These are phyloP conservation scores for Lordiphosa mommai DNA, from an alignment of 1,140 invertebrate species.

Conservation along the genomic window DNA sequence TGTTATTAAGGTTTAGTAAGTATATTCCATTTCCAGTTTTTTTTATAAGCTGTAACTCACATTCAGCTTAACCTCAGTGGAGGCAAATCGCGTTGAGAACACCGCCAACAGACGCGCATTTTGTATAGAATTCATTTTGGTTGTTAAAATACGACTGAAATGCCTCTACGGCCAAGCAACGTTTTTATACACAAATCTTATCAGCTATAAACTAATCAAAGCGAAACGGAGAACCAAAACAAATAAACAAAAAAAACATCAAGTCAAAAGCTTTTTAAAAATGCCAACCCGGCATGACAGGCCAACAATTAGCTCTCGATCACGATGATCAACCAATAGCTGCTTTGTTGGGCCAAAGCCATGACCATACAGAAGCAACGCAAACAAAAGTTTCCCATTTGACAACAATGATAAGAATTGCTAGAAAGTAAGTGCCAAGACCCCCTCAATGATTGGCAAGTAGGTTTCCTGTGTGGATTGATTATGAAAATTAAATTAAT, in stretches of 20 bases:
- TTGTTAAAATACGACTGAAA: too few species aligned
- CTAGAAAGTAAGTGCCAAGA: too few species aligned
- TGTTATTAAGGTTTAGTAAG: too few species aligned
- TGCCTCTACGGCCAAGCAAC: not conserved
- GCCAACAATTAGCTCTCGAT: not conserved
- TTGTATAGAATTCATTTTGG: constrained; percentile 14
- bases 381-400: too few species aligned
- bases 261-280: not conserved
- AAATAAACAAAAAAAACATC: not conserved
- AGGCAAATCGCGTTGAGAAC: constrained; percentile 3
- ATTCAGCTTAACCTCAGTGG: not conserved
- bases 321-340: too few species aligned
- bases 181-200: constrained; percentile 20
- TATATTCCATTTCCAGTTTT: too few species aligned
- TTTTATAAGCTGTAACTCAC: not conserved
- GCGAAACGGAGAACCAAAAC: constrained; percentile 15
- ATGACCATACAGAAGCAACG: too few species aligned
- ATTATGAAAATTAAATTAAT: too few species aligned
- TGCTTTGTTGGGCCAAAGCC: too few species aligned
- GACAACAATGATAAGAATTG: too few species aligned
- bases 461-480: not conserved
- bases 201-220: not conserved
- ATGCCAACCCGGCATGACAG: constrained; percentile 7
- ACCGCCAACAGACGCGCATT: not conserved
- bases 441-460: constrained; percentile 16